Evolutionary conservation across 2,888 invertebrate genomes (phyloP), one percentile per base, ranked within the genome.

Genomic region (Diaperis boleti): DNA sequence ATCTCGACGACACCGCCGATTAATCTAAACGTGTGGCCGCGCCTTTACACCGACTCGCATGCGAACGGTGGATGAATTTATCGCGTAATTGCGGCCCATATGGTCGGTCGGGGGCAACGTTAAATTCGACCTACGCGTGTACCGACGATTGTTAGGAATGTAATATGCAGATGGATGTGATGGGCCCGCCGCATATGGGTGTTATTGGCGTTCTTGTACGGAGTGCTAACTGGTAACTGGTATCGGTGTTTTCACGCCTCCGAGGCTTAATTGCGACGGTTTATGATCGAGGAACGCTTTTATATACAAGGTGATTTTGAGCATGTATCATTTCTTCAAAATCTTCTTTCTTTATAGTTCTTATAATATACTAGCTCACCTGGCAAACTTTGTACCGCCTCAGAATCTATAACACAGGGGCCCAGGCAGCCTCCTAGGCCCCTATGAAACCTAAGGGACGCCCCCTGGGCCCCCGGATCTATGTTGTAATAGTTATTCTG

Each of bases 1-100:
- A 57, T 57, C 57, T 57, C 35, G 7, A 2, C 17, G 14, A 18
- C 33, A 10, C 13, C n/a, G 33, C 18, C 50, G 35, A 50, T 50
- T 50, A 50, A 50, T 50, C 50, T 33, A 18, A 50, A 50, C 50
- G 50, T 50, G 50, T 37, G 33, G 37, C 50, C 50, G 50, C 50
- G 20, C 50, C 50, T 50, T 37, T 13, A 35, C 29, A n/a, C 26
- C 6, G 6, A 20, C 20, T 4, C 6, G 20, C 20, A 6, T 4
- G 20, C 20, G 20, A 20, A 20, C 20, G 6, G 26, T 8, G 8
- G 26, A 26, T 26, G 26, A n/a, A 8, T 26, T 26, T 26, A 26
- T 26, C 8, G n/a, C 26, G 26, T 26, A 26, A 26, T n/a, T n/a
- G n/a, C n/a, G n/a, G n/a, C n/a, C n/a, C n/a, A n/a, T n/a, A 26